phyloP scores from a whole-genome alignment of 1,140 invertebrate genomes.

The Hesperophylax magnus region DNA sequence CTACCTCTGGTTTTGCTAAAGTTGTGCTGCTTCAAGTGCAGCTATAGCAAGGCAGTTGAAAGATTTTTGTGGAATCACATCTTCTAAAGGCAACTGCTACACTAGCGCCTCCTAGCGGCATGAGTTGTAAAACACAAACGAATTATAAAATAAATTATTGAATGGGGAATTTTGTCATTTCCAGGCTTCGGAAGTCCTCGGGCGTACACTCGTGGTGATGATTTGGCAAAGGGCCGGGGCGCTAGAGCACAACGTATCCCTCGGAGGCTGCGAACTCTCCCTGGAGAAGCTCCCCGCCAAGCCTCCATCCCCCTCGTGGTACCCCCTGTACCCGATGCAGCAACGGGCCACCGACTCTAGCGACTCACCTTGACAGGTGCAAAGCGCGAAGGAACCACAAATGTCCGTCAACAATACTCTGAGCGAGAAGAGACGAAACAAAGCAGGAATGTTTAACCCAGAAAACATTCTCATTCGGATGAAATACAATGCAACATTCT shows the following conservation, averaged over 20 bases:
- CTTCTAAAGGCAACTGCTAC: too few relatives aligned
- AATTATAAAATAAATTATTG: too few relatives aligned
- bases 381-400: constrained; percentile 23
- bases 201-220: constrained; percentile 88
- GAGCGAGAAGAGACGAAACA: too few relatives aligned
- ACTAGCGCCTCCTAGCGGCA: too few relatives aligned
- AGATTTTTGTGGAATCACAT: too few relatives aligned
- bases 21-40: too few relatives aligned
- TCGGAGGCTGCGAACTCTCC: constrained; percentile 88
- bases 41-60: too few relatives aligned
- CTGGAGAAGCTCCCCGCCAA: constrained; percentile 85
- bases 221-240: constrained; percentile 90
- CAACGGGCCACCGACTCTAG: constrained; percentile 79
- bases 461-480: too few relatives aligned
- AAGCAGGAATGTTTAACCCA: too few relatives aligned
- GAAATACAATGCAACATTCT: too few relatives aligned
- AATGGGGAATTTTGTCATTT: background rate
- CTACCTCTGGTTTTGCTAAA: too few relatives aligned
- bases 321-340: constrained; percentile 88
- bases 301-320: constrained; percentile 87
- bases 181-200: constrained; percentile 85
- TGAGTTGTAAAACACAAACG: too few relatives aligned
- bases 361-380: constrained; percentile 77
- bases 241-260: constrained; percentile 88
- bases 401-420: background rate